Evolutionary conservation across 2,113 vertebrate species (phyloP), one percentile per base, ranked within the genome.

Genomic region (Epinephelus moara): DNA sequence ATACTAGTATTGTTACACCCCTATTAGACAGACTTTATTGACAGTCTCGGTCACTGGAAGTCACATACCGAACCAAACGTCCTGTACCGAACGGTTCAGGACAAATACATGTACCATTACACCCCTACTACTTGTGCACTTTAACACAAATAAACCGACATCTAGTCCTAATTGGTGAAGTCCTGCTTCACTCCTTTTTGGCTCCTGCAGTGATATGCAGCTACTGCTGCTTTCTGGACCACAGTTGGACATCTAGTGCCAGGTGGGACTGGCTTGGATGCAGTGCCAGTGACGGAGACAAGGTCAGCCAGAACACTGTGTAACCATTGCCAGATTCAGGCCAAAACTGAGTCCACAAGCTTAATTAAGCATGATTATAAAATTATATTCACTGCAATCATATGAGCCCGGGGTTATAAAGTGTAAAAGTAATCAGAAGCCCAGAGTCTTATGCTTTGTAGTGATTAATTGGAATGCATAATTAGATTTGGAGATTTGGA

Each of bases 281-380:
- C 23, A 79, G 33, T 84, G 85, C 78, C 82, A 84, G 80, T 63
- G 64, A 85, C 47, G 5, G 49, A 40, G 84, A 77, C 91, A 94
- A 95, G 91, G 93, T 95, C 94, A 91, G 93, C 91, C 90, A 94
- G 79, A 78, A 83, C 62, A 57, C 47, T 33, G 53, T 21, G 4
- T 19, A 70, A 79, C 21, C 76, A 12, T 4, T 76, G 83, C 89
- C 89, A 90, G 91, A 40, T 53, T 42, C 18, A 47, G 27, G 69
- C 83, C 68, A 77, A 67, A 86, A 82, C 56, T 64, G 18, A 56
- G 19, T 56, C 76, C 56, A 70, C 80, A 60, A 27, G 59, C 15
- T 12, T 82, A 74, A 89, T 85, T 70, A 89, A 75, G 81, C 3
- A 57, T 61, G 15, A 57, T 75, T 64, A 33, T n/a, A 73, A 13